Conservation (phyloP, 2,797 vertebrate genomes). For the Enteromius thamalakanensis region DNA sequence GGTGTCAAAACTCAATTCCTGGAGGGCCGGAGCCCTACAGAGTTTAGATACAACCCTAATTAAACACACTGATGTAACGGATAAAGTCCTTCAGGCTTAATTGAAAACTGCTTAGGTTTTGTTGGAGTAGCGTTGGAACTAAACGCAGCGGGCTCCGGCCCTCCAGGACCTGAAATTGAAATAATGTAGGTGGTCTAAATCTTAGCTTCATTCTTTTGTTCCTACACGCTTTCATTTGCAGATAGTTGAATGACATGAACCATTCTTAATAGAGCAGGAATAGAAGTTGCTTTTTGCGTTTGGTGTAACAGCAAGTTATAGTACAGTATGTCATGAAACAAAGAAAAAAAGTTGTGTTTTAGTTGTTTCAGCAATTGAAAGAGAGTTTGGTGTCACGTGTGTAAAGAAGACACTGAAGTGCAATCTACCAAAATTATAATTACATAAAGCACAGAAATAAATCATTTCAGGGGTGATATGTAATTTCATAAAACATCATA, state of each 20-base stretch:
- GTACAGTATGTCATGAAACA: neutral
- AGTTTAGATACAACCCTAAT: too few relatives aligned
- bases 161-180: neutral
- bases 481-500: too few relatives aligned
- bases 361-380: neutral
- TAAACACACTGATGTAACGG: too few relatives aligned
- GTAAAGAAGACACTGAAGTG: neutral
- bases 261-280: constrained; percentile 7
- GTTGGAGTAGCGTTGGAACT: too few relatives aligned
- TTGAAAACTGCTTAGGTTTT: too few relatives aligned
- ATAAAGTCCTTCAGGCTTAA: too few relatives aligned
- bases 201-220: neutral
- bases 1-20: too few relatives aligned
- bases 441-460: neutral
- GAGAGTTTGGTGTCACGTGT: neutral
- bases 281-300: neutral
- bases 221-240: neutral
- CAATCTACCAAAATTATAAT: neutral
- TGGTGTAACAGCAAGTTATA: neutral
- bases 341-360: neutral
- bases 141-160: too few relatives aligned
- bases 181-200: neutral
- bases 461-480: neutral
- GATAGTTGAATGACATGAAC: neutral
- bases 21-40: too few relatives aligned